These are phyloP conservation scores for Dipus sagitta DNA, from an alignment of 2,797 vertebrate species.

Conservation along the genomic window DNA sequence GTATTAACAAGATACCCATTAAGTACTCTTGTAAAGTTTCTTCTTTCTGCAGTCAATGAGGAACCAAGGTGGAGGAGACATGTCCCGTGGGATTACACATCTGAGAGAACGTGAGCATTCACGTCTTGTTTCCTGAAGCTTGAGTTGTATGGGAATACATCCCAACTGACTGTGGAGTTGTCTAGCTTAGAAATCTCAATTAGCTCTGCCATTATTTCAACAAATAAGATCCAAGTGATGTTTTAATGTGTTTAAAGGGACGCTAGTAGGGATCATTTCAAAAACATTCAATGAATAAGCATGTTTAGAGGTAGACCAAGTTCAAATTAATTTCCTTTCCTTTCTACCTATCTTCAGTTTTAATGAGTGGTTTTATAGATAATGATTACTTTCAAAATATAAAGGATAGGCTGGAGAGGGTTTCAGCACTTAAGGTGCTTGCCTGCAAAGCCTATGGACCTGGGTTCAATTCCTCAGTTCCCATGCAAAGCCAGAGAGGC, in stretches of 20 bases:
- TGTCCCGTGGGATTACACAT: neutral
- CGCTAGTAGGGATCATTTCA: neutral
- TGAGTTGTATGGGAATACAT: slow-evolving; percentile 60
- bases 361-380: slow-evolving; percentile 83
- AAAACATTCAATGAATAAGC: slow-evolving; percentile 27
- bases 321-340: slow-evolving; percentile 79
- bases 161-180: neutral
- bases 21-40: neutral
- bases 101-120: slow-evolving; percentile 4
- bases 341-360: slow-evolving; percentile 85
- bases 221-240: slow-evolving; percentile 28
- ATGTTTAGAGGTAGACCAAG: slow-evolving; percentile 82
- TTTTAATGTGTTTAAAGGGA: slow-evolving; percentile 57
- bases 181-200: slow-evolving; percentile 53
- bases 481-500: no score
- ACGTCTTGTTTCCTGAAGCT: neutral
- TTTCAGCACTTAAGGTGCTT: no score
- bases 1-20: neutral
- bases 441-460: no score
- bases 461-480: no score
- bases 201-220: slow-evolving; percentile 36
- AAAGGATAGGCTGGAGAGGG: neutral
- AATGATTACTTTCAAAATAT: slow-evolving; percentile 83
- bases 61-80: neutral
- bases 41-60: neutral